Conservation (phyloP, 2,797 vertebrate genomes). For the Falco rusticolus region DNA sequence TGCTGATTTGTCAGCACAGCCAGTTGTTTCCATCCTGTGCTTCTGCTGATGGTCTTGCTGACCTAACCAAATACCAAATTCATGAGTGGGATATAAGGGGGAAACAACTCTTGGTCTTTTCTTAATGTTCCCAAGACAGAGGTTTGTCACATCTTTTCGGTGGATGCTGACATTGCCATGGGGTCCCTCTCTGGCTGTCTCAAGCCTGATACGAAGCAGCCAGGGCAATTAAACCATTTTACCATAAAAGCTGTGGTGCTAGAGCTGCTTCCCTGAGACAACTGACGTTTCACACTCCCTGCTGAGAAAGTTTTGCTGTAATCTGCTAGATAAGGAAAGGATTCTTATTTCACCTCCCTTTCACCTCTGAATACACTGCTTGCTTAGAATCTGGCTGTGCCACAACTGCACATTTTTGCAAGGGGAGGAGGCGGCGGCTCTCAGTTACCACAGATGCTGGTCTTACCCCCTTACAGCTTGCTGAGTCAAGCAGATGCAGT, state of each 20-base stretch:
- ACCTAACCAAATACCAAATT: neutral
- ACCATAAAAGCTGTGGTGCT: neutral
- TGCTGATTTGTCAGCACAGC: neutral
- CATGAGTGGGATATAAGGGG: neutral
- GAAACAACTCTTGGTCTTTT: neutral
- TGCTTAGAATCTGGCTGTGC: neutral
- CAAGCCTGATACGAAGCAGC: neutral
- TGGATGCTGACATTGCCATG: rapidly evolving
- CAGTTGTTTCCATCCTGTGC: neutral
- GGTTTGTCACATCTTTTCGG: neutral
- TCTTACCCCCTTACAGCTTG: constrained; percentile 9
- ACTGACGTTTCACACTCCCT: neutral
- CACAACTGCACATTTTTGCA: constrained; percentile 38
- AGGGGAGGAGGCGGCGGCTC: neutral
- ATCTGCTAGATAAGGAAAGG: constrained; percentile 24
- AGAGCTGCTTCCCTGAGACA: neutral
- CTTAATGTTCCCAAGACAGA: neutral
- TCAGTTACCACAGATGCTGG: neutral
- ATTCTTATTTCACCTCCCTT: constrained; percentile 40
- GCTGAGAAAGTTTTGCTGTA: neutral
- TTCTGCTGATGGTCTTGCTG: neutral
- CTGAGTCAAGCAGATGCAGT: constrained; percentile 26
- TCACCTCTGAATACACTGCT: neutral
- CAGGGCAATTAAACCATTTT: neutral
- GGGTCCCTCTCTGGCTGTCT: neutral